phyloP scores from a whole-genome alignment of 2,113 vertebrate species.

The Hydropotes inermis region DNA sequence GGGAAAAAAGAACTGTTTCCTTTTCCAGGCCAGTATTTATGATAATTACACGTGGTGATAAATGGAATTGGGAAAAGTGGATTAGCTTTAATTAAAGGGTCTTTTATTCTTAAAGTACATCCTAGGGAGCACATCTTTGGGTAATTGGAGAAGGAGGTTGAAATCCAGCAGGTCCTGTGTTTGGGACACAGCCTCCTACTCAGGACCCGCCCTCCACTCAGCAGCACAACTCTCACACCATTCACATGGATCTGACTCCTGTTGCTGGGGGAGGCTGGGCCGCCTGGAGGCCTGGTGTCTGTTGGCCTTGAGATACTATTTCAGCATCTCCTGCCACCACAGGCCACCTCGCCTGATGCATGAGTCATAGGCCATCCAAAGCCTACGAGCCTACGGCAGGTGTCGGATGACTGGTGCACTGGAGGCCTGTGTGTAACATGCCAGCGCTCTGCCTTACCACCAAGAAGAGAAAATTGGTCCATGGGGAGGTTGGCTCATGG shows the following conservation, averaged over 20 bases:
- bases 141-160: slow-evolving; percentile 35
- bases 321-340: neutral
- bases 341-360: neutral
- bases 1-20: neutral
- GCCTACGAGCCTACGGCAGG: neutral
- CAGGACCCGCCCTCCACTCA: accelerated
- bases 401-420: neutral
- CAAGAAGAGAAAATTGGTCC: neutral
- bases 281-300: neutral
- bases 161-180: neutral
- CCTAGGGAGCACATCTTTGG: neutral
- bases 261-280: neutral
- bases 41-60: slow-evolving; percentile 44
- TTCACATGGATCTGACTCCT: neutral
- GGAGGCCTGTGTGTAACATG: neutral
- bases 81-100: slow-evolving; percentile 48
- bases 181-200: neutral
- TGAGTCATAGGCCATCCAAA: neutral
- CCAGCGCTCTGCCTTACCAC: neutral
- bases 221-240: neutral
- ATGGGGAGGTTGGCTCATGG: neutral
- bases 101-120: slow-evolving; percentile 46
- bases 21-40: slow-evolving; percentile 54
- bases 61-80: slow-evolving; percentile 49
- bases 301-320: neutral